A percentile compares a stretch with the other conserved stretches of the same genome.
Evolutionary conservation across 2,113 vertebrate species (phyloP).

Genomic region (Pygoscelis antarcticus): DNA sequence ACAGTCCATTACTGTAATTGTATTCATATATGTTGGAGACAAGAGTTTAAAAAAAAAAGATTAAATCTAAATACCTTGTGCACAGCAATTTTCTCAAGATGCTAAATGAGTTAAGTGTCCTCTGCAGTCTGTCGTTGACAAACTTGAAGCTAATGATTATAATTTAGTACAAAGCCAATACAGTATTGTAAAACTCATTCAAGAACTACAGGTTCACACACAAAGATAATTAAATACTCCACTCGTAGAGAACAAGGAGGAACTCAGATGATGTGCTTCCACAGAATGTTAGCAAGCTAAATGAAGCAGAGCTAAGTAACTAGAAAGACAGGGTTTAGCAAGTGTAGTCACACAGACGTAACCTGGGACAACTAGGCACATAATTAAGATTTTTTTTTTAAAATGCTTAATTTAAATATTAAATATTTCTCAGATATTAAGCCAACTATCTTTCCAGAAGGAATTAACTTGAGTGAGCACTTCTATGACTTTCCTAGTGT

Average conservation of each 20-base stretch:
- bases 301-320: neutral
- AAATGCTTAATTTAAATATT: neutral
- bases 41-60: neutral
- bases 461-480: neutral
- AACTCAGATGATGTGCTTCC: neutral
- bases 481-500: neutral
- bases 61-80: neutral
- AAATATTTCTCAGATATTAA: neutral
- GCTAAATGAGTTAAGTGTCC: neutral
- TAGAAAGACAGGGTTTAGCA: neutral
- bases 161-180: neutral
- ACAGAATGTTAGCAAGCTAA: neutral
- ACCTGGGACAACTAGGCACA: neutral
- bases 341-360: neutral
- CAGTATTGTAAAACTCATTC: neutral
- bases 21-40: neutral
- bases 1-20: neutral
- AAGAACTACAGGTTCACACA: neutral
- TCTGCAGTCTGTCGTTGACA: neutral
- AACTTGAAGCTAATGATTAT: neutral
- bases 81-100: neutral
- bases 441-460: neutral
- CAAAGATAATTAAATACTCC: neutral
- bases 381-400: neutral
- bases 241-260: neutral